These are phyloP conservation scores for Drosophila hydei DNA, from an alignment of 1,140 invertebrate genomes.

Conservation along the genomic window DNA sequence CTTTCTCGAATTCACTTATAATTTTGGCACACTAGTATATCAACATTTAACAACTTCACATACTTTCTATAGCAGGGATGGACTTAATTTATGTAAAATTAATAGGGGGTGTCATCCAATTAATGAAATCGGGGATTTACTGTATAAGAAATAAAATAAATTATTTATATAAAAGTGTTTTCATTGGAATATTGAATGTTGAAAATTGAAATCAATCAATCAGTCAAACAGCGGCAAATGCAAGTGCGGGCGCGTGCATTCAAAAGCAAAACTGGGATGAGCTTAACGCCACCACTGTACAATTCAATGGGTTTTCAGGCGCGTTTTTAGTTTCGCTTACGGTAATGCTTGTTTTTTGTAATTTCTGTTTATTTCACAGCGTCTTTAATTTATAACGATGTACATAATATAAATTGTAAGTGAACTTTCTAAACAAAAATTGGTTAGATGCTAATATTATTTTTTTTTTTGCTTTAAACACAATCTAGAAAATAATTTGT, in stretches of 20 bases:
- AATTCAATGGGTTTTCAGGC: slow-evolving; percentile 55
- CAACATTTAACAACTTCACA: slow-evolving; percentile 77
- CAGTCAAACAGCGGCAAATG: slow-evolving; percentile 54
- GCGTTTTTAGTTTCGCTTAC: slow-evolving; percentile 69
- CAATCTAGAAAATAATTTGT: slow-evolving; percentile 28
- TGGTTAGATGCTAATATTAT: slow-evolving; percentile 55
- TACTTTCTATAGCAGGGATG: slow-evolving; percentile 80
- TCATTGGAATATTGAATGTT: slow-evolving; percentile 33
- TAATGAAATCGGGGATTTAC: slow-evolving; percentile 81
- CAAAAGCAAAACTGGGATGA: slow-evolving; percentile 43
- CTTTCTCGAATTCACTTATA: slow-evolving; percentile 60
- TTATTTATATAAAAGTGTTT: slow-evolving; percentile 45
- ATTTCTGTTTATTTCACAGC: slow-evolving; percentile 77
- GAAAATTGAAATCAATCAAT: too few relatives aligned
- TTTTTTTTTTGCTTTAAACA: slow-evolving; percentile 7
- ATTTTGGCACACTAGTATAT: slow-evolving; percentile 66
- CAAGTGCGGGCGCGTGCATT: slow-evolving; percentile 66
- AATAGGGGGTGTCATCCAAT: slow-evolving; percentile 73
- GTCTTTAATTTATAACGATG: slow-evolving; percentile 74
- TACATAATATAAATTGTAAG: slow-evolving; percentile 71
- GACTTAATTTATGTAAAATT: slow-evolving; percentile 78
- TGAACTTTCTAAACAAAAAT: slow-evolving; percentile 65
- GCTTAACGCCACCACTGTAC: slow-evolving; percentile 43
- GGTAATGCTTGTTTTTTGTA: slow-evolving; percentile 65
- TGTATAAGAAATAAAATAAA: slow-evolving; percentile 72